These are phyloP conservation scores for Ochropacha duplaris DNA, from an alignment of 2,888 invertebrate species.

Conservation along the genomic window DNA sequence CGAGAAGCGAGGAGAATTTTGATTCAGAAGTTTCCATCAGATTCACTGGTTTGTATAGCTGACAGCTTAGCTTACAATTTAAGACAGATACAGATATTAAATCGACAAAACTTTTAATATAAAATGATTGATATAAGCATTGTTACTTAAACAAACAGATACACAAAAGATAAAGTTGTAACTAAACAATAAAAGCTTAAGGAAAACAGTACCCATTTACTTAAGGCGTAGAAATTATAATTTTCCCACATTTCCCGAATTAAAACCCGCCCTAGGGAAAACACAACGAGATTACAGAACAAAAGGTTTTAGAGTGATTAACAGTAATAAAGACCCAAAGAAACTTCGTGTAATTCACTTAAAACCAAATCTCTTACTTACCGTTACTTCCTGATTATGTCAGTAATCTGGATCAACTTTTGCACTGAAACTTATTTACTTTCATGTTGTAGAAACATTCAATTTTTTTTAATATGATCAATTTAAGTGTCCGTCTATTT, in stretches of 20 bases:
- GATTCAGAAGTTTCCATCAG: not conserved
- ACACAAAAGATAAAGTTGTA: not conserved
- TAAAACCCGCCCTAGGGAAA: not conserved
- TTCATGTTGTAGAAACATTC: not conserved
- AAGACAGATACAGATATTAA: too few species aligned
- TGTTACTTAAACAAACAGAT: not conserved
- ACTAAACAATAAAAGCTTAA: not conserved
- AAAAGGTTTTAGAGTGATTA: constrained; percentile 4
- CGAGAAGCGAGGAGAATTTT: not conserved
- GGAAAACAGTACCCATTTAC: not conserved
- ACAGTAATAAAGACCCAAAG: constrained; percentile 7
- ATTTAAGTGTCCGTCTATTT: too few species aligned
- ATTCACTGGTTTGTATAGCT: not conserved
- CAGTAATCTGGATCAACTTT: not conserved
- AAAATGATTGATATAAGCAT: not conserved
- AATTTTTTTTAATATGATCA: too few species aligned
- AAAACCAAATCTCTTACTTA: constrained; percentile 1
- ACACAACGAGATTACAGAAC: constrained; percentile 3
- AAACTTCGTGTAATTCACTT: constrained; percentile 11
- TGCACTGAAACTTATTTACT: not conserved
- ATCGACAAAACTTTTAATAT: too few species aligned
- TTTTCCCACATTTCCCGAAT: not conserved
- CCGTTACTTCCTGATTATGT: not conserved
- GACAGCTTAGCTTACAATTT: too few species aligned
- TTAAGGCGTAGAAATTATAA: not conserved